Evolutionary conservation across 2,888 invertebrate genomes (phyloP), one percentile per base, ranked within the genome.

Genomic region (Allygus modestus): DNA sequence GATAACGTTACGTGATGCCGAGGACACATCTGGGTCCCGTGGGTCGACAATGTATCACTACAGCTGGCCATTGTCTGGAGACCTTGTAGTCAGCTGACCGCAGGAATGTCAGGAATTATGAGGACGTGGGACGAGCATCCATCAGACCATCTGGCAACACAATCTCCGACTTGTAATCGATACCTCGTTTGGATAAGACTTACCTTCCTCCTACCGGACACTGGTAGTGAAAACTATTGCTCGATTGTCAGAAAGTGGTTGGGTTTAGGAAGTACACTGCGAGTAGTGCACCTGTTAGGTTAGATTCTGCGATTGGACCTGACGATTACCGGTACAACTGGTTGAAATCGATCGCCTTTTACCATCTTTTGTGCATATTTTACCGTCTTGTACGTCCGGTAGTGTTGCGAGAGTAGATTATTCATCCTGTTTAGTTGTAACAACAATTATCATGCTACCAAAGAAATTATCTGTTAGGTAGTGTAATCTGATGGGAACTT

Each of bases 31-130:
- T 65, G 65, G 15, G 28, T n/a, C n/a, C 15, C 28, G 65, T 65
- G 65, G 65, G 65, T 5, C 31, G 65, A 65, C 54, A 54, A 65
- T 26, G 65, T 65, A 65, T 65, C n/a, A n/a, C n/a, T n/a, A n/a
- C n/a, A n/a, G n/a, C 65, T 65, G 31, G 65, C 28, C 65, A 65
- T 65, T 65, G 65, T 65, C 65, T 65, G 65, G 65, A 1, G 65
- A 65, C 65, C 65, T 65, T 65, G 65, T 17, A 31, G 65, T 65
- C 65, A 65, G 65, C 65, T 65, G 65, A 65, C 65, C 65, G 31
- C 65, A 26, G 65, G 65, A 65, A 65, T 65, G 65, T 28, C 65
- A 12, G 58, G 65, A 65, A 65, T 65, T 65, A 65, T 65, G 65
- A 65, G 65, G 31, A 65, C 65, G 65, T 65, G 65, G 65, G 65